These are phyloP conservation scores for Nycticorax nycticorax DNA, from an alignment of 2,113 vertebrate genomes.

Conservation along the genomic window DNA sequence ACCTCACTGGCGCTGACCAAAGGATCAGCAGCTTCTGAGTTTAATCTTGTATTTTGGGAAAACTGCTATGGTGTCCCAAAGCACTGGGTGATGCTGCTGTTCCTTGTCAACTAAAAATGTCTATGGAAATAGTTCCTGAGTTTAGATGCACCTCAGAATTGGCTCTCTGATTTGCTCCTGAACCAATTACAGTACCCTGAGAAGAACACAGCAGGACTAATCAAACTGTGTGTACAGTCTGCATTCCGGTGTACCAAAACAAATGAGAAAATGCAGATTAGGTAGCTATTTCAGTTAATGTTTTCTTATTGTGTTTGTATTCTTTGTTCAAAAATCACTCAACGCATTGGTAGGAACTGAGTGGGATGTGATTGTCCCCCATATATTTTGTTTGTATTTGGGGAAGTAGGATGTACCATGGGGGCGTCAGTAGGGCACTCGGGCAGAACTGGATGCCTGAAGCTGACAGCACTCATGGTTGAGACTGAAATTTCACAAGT, in stretches of 20 bases:
- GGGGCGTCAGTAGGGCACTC: neutral
- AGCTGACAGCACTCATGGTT: neutral
- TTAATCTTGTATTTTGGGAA: neutral
- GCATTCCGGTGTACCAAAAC: neutral
- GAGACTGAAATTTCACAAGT: neutral
- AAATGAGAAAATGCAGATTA: slow-evolving; percentile 2
- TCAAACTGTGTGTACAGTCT: neutral
- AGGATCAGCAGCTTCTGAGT: neutral
- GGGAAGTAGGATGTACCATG: neutral
- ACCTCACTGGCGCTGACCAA: neutral
- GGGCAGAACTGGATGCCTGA: neutral
- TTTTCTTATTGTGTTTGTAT: neutral
- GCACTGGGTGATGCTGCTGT: neutral
- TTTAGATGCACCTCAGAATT: neutral
- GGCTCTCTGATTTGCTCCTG: neutral
- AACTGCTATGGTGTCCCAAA: neutral
- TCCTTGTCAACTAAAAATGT: neutral
- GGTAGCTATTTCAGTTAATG: neutral
- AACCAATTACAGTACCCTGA: neutral
- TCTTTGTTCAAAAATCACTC: neutral
- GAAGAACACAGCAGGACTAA: neutral
- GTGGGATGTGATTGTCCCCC: neutral
- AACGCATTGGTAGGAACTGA: neutral
- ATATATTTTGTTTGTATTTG: neutral
- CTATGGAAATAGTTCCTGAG: neutral